Conservation (phyloP, 2,888 invertebrate genomes). For the Anoncus sp. region DNA sequence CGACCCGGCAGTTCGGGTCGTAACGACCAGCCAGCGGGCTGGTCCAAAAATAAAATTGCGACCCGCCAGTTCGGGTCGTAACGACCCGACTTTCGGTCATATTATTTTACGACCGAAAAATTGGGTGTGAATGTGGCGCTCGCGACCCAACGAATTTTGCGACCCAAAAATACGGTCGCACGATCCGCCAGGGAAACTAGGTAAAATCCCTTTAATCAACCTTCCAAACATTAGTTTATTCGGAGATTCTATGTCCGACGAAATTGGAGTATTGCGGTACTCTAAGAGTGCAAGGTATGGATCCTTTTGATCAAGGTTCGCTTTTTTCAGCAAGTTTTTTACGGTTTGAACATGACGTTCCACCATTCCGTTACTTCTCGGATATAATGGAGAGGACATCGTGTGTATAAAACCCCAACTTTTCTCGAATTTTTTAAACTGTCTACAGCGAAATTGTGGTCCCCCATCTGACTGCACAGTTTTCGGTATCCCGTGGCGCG, state of each 20-base stretch:
- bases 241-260: slow-evolving; percentile 47
- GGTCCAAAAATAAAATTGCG: too few relatives aligned
- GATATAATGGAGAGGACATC: slow-evolving; percentile 45
- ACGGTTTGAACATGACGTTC: slow-evolving; percentile 29
- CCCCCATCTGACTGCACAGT: too few relatives aligned
- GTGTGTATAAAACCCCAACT: slow-evolving; percentile 52
- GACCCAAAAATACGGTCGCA: too few relatives aligned
- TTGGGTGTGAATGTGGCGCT: too few relatives aligned
- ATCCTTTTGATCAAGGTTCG: slow-evolving; percentile 42
- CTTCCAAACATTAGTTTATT: slow-evolving; percentile 49
- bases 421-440: slow-evolving; percentile 26
- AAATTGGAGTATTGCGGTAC: slow-evolving; percentile 58
- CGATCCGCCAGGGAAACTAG: too few relatives aligned
- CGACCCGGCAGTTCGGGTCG: too few relatives aligned
- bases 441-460: slow-evolving; percentile 9
- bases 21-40: too few relatives aligned
- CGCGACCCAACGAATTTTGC: too few relatives aligned
- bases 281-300: slow-evolving; percentile 55
- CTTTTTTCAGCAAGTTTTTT: slow-evolving; percentile 54
- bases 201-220: slow-evolving; percentile 39
- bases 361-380: too few relatives aligned
- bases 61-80: too few relatives aligned
- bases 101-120: too few relatives aligned
- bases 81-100: too few relatives aligned
- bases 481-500: slow-evolving; percentile 21